phyloP scores from a whole-genome alignment of 2,113 vertebrate species.

The Craseonycteris thonglongyai region DNA sequence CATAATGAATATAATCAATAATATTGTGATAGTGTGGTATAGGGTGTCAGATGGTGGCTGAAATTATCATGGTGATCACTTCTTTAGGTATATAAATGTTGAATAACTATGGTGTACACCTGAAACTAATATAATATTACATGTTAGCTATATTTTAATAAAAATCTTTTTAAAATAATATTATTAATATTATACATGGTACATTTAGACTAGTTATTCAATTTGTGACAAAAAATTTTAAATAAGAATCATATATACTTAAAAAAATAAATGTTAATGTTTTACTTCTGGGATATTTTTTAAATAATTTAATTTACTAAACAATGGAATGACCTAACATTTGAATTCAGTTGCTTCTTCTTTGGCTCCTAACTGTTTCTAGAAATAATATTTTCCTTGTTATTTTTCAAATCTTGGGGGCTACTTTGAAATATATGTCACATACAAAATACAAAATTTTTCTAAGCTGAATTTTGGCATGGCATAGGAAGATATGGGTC shows the following conservation, averaged over 20 bases:
- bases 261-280: neutral
- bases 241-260: neutral
- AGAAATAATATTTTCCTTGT: conserved; percentile 76
- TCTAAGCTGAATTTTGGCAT: conserved; percentile 78
- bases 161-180: neutral
- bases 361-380: conserved; percentile 74
- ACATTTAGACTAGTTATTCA: neutral
- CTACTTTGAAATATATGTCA: conserved; percentile 81
- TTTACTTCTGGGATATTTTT: conserved; percentile 46
- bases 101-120: too few species aligned
- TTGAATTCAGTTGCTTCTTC: conserved; percentile 56
- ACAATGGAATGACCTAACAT: conserved; percentile 72
- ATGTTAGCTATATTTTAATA: too few species aligned
- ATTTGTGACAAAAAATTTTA: neutral
- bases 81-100: too few species aligned
- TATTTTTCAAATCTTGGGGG: too few species aligned
- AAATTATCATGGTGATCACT: too few species aligned
- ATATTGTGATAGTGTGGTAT: too few species aligned
- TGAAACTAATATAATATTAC: too few species aligned
- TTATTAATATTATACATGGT: neutral
- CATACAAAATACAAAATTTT: conserved; percentile 78
- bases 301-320: conserved; percentile 73
- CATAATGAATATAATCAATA: too few species aligned
- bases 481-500: conserved; percentile 63
- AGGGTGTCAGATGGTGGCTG: too few species aligned